phyloP scores from a whole-genome alignment of 2,888 invertebrate species.

The Entomobrya proxima region DNA sequence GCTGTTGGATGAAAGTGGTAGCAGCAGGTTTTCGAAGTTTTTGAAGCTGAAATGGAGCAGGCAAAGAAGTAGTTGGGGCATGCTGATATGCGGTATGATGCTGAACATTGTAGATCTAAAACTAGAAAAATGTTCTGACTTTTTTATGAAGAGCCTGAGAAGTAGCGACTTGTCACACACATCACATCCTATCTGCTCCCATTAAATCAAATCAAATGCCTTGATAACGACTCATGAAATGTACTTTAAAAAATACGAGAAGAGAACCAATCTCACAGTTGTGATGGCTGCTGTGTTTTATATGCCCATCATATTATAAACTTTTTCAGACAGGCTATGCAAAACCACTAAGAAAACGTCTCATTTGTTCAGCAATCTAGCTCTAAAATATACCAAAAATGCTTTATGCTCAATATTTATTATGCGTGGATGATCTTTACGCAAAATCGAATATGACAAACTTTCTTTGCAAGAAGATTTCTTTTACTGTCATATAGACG shows the following conservation, averaged over 20 bases:
- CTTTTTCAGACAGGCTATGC: no score
- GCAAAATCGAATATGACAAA: no score
- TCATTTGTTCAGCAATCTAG: no score
- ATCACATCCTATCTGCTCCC: constrained; percentile 65
- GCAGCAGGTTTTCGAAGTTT: constrained; percentile 26
- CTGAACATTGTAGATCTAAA: background rate
- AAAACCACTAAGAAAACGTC: no score
- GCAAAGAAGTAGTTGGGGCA: background rate
- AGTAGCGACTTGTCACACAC: constrained; percentile 66
- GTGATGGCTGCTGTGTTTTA: constrained; percentile 22
- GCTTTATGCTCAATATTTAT: constrained; percentile 20
- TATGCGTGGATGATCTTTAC: no score
- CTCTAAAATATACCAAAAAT: background rate
- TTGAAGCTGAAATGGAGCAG: background rate
- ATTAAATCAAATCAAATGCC: constrained; percentile 65
- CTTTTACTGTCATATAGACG: no score
- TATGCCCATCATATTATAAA: background rate
- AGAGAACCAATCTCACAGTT: constrained; percentile 49
- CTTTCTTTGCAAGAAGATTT: no score
- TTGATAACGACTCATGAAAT: constrained; percentile 67
- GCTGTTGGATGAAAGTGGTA: background rate
- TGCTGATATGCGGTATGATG: background rate
- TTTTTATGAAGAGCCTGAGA: constrained; percentile 60
- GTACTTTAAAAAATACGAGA: constrained; percentile 57
- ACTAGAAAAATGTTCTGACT: constrained; percentile 19